Evolutionary conservation across 2,797 vertebrate species (phyloP), one percentile per base, ranked within the genome.

Genomic region (Rhinatrema bivittatum): DNA sequence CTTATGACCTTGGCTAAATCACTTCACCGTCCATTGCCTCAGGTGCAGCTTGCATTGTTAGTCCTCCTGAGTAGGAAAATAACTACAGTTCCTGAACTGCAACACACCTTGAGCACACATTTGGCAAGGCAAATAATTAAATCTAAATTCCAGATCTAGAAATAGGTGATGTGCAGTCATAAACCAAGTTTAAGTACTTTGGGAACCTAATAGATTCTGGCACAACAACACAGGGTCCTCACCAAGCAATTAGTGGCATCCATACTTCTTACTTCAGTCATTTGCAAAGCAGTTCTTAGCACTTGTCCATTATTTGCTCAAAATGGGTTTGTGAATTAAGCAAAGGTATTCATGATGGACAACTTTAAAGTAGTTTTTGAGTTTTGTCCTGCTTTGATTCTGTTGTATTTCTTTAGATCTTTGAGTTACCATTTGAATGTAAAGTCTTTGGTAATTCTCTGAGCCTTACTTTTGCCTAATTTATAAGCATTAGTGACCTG

Each of bases 401-500:
- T 54, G 68, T 69, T 77, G 60, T 64, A 19, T 58, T 64, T 64
- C 53, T 65, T 28, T 25, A 37, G 63, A 53, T 56, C 44, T 74
- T 78, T 69, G 60, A 64, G 46, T 70, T 56, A 36, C 34, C 48
- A 28, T 65, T 70, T 55, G 56, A 66, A 60, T 54, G 55, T 56
- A 63, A 62, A 64, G 42, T 64, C 46, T 57, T 70, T 53, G 44
- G 46, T 53, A 49, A 52, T 56, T 50, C 62, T 63, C 46, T 50
- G 56, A 77, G 50, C 61, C 59, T 68, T 75, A 42, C 64, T 78
- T n/a, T 70, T 64, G 56, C 66, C 70, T 82, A 71, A 66, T 81
- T 78, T 78, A 68, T 65, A 66, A 54, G 70, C n/a, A 71, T 65
- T 53, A 49, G 59, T 54, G 56, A 46, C 53, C 56, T 4, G 2